A percentile compares a stretch with the other conserved stretches of the same genome.
These are phyloP conservation scores for Odontophorus gujanensis DNA, from an alignment of 2,113 vertebrate genomes.

Conservation along the genomic window DNA sequence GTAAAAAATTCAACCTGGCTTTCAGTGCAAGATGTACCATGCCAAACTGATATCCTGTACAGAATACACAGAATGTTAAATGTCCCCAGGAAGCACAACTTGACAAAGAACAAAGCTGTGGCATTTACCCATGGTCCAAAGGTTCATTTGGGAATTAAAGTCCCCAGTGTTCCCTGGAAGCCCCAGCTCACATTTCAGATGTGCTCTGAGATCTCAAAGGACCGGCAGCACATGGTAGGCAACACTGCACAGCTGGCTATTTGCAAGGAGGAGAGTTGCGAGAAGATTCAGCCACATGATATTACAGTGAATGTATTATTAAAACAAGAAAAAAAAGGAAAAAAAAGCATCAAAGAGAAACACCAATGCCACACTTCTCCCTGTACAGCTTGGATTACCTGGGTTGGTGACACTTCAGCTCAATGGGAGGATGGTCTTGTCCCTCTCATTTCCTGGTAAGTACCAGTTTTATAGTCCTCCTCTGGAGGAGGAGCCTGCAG, in stretches of 20 bases:
- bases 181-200: background rate
- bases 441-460: constrained; percentile 71
- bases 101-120: background rate
- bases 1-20: background rate
- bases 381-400: constrained; percentile 56
- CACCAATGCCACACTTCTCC: background rate
- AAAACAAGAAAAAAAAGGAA: background rate
- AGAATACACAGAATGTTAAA: background rate
- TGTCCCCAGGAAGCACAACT: background rate
- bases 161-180: background rate
- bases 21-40: background rate
- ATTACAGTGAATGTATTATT: background rate
- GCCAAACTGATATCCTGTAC: background rate
- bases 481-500: constrained; percentile 51
- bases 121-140: background rate
- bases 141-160: background rate
- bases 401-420: constrained; percentile 53
- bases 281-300: background rate
- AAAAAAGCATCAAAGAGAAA: constrained; percentile 19
- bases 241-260: background rate
- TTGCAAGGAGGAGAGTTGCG: background rate
- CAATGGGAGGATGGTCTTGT: constrained; percentile 61
- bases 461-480: constrained; percentile 63
- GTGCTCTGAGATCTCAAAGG: background rate
- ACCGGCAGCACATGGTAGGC: background rate